Conservation (phyloP, 2,113 vertebrate genomes). For the Anolis carolinensis region DNA sequence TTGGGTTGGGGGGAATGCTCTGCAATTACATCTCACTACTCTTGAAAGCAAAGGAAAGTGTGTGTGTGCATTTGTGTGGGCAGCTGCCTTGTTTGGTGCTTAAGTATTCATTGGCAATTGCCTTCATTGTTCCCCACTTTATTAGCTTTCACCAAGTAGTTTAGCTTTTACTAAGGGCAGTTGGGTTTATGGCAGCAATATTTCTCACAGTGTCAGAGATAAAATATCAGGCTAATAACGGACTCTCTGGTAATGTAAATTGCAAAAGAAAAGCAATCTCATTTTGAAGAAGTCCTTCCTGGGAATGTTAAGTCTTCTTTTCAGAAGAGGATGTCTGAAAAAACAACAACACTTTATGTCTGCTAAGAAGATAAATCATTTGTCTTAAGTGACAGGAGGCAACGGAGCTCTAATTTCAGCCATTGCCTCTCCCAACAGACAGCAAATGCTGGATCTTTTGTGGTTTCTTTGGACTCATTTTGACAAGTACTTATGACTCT, state of each 20-base stretch:
- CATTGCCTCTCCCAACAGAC: constrained; percentile 47
- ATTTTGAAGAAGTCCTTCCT: constrained; percentile 53
- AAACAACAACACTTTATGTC: constrained; percentile 53
- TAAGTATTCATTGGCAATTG: constrained; percentile 67
- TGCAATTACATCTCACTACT: constrained; percentile 20
- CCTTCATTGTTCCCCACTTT: constrained; percentile 68
- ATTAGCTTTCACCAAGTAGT: constrained; percentile 76
- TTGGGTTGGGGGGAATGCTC: constrained; percentile 30
- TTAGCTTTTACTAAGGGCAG: constrained; percentile 74
- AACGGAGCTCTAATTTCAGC: constrained; percentile 48
- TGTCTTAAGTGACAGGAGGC: constrained; percentile 62
- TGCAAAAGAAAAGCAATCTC: constrained; percentile 52
- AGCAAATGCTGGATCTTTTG: constrained; percentile 7
- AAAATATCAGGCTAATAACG: constrained; percentile 76
- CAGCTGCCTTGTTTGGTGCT: constrained; percentile 55
- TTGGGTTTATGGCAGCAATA: constrained; percentile 72
- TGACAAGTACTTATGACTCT: neutral
- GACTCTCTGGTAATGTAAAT: constrained; percentile 70
- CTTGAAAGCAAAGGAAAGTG: neutral
- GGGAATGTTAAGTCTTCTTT: constrained; percentile 51
- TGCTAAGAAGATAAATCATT: constrained; percentile 64
- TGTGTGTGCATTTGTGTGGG: neutral
- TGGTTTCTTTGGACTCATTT: constrained; percentile 16
- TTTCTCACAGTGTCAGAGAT: constrained; percentile 74
- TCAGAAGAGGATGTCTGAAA: constrained; percentile 45